Conservation (phyloP, 2,797 vertebrate genomes). For the Adrianichthys oophorus region DNA sequence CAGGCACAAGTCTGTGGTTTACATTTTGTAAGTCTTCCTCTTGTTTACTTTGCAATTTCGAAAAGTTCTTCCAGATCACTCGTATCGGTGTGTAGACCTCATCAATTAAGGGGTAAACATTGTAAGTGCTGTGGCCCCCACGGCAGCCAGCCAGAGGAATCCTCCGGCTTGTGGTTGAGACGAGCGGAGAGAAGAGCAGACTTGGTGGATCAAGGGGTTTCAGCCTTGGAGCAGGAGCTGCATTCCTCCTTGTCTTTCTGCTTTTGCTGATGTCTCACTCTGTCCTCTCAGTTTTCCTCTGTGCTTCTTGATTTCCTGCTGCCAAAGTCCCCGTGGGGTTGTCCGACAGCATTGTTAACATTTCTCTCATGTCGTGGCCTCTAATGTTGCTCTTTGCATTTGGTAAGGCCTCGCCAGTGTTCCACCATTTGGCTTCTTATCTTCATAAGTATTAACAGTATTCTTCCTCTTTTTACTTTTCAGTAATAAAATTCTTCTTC, state of each 20-base stretch:
- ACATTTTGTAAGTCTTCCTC: conserved; percentile 20
- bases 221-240: conserved; percentile 50
- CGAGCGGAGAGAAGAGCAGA: conserved; percentile 55
- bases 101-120: conserved; percentile 42
- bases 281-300: conserved; percentile 15
- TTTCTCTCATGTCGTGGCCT: conserved; percentile 50
- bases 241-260: conserved; percentile 66
- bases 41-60: conserved; percentile 28
- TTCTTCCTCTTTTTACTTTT: too few relatives aligned
- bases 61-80: conserved; percentile 34
- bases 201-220: conserved; percentile 54
- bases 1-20: conserved; percentile 57
- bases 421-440: too few relatives aligned
- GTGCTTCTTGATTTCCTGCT: conserved; percentile 43
- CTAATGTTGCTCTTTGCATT: conserved; percentile 15
- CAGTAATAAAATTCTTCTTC: too few relatives aligned
- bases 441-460: too few relatives aligned
- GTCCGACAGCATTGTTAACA: conserved; percentile 49
- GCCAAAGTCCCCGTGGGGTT: conserved; percentile 34
- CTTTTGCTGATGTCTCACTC: conserved; percentile 60
- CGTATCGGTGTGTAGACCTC: conserved; percentile 38
- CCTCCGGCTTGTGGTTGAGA: conserved; percentile 61
- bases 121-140: conserved; percentile 42
- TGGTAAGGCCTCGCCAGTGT: too few relatives aligned
- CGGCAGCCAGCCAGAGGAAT: conserved; percentile 61